Evolutionary conservation across 1,140 invertebrate species (phyloP), one percentile per base, ranked within the genome.

Genomic region (Lycorma delicatula): DNA sequence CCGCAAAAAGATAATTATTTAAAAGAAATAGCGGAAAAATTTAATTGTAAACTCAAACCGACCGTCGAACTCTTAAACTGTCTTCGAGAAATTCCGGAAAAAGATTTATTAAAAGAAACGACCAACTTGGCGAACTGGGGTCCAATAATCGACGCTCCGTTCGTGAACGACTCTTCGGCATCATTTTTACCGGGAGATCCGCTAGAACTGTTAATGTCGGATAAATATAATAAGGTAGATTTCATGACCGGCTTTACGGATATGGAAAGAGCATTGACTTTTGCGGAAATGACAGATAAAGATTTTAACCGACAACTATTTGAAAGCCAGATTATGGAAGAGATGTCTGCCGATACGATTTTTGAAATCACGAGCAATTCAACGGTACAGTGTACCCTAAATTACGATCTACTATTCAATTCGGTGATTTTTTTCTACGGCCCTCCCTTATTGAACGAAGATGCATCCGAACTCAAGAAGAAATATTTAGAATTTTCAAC

Each of bases 391-490:
- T 79, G 81, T 46, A 79, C 85, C 22, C n/a, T n/a, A n/a, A 44
- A 44, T 22, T 44, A 44, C 23, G 41, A 44, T 20, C 77, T 85
- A 54, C 76, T 89, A n/a, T 72, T 81, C 2, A 83, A 88, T 48
- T 79, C 86, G 3, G 81, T 89, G 1, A 70, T 81, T 22, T 89
- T 89, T 66, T 87, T 85, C 62, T 90, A 89, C 60, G 79, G 75
- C 79, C 81, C 1, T 76, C 81, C 83, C 1, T 60, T 61, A 5
- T 75, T 78, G 9, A 78, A 76, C 2, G 74, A 76, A 28, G 81
- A 85, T 62, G 72, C 77, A 58, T 75, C 75, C 4, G 64, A 79
- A 31, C 68, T 81, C 9, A 71, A 81, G 54, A 77, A 81, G 61
- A 74, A 75, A 25, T 82, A 85, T 61, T 72, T 85, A 16, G 79